Conservation (phyloP, 2,888 invertebrate species). For the Agonopterix alstromeriana region DNA sequence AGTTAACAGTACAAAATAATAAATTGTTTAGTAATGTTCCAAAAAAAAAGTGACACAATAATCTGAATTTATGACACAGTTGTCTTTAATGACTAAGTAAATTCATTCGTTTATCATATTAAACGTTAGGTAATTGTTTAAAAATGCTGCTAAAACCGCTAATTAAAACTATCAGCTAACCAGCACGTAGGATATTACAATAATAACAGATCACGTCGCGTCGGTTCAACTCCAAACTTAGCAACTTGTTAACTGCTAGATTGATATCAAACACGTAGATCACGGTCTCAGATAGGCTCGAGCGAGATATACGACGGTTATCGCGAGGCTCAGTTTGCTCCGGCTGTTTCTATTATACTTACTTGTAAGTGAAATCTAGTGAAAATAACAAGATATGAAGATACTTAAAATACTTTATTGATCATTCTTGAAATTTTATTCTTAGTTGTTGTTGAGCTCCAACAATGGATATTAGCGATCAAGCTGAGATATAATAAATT, state of each 20-base stretch:
- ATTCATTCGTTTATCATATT: too few relatives aligned
- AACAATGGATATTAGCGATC: too few relatives aligned
- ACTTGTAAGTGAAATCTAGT: background rate
- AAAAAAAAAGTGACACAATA: background rate
- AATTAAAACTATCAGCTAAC: too few relatives aligned
- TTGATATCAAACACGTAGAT: slow-evolving; percentile 9
- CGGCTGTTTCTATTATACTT: slow-evolving; percentile 3
- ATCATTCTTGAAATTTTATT: too few relatives aligned
- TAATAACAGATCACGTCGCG: background rate
- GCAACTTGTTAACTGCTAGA: slow-evolving; percentile 2
- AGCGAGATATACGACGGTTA: slow-evolving; percentile 2
- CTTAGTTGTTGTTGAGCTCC: too few relatives aligned
- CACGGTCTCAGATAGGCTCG: slow-evolving; percentile 4
- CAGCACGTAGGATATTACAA: too few relatives aligned
- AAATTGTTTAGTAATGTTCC: too few relatives aligned
- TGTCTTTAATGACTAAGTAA: too few relatives aligned
- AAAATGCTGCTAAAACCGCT: too few relatives aligned
- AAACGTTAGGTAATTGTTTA: too few relatives aligned
- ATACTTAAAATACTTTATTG: background rate
- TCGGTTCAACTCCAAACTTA: background rate
- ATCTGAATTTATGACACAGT: background rate
- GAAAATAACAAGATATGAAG: background rate
- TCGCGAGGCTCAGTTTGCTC: background rate
- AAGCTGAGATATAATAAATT: too few relatives aligned
- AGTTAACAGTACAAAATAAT: too few relatives aligned